Percentiles rank a stretch among this genome's conserved stretches.
Evolutionary conservation across 2,888 invertebrate genomes (phyloP).

Genomic region (Aleiodes leptofemur): DNA sequence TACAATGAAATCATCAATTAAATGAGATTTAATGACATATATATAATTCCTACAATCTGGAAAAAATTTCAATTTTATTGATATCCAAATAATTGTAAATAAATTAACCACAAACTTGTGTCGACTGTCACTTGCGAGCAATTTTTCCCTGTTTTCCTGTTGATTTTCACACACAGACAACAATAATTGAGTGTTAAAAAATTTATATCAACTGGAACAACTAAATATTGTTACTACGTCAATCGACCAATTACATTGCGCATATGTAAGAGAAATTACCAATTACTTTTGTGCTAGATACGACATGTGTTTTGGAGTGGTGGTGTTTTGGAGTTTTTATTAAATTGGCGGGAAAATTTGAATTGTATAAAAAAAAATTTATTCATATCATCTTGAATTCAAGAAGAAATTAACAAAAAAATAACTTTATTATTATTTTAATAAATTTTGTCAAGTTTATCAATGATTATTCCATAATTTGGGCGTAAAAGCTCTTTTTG

Average conservation of each 20-base stretch:
- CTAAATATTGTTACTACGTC: not conserved
- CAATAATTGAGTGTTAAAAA: not conserved
- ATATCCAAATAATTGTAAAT: not conserved
- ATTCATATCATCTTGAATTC: too few species aligned
- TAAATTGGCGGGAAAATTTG: conserved; percentile 11
- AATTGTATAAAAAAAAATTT: not conserved
- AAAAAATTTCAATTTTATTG: not conserved
- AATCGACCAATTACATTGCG: conserved; percentile 4
- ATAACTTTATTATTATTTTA: not conserved
- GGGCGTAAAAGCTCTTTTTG: conserved; percentile 1
- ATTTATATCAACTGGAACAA: not conserved
- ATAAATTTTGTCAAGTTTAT: not conserved
- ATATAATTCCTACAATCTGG: not conserved
- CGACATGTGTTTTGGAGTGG: not conserved
- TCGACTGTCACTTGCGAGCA: conserved; percentile 10
- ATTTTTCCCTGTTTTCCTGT: conserved; percentile 13
- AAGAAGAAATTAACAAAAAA: not conserved
- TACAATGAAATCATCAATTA: not conserved
- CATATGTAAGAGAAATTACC: not conserved
- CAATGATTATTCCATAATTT: conserved; percentile 2
- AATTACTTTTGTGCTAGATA: not conserved
- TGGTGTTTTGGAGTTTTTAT: not conserved
- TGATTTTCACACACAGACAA: not conserved
- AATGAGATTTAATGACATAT: not conserved
- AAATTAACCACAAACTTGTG: not conserved